Evolutionary conservation across 2,888 invertebrate species (phyloP), one percentile per base, ranked within the genome.

Genomic region (Subacronicta megacephala): DNA sequence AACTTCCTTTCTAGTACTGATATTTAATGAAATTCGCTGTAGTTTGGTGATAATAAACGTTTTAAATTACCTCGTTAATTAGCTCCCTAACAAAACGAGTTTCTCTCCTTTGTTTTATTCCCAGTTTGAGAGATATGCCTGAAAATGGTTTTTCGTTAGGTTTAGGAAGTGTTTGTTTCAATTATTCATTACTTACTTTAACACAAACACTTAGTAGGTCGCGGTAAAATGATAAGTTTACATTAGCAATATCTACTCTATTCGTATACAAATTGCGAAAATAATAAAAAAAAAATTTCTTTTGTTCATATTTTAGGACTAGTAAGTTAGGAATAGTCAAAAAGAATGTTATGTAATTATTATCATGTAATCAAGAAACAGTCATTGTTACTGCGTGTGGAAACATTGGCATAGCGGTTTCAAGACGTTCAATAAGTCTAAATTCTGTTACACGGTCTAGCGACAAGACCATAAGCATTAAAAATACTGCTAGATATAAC

Each of bases 321-420:
- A 62, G 41, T 37, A 20, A 20, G 26, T 29, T 64, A 47, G 43
- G 37, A 37, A 26, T 45, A 37, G 16, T 43, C 16, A 46, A 10
- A 26, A 23, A 9, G 23, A 23, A 18, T 29, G 16, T 35, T 65
- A 33, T 46, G 26, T 35, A 40, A 10, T 33, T 51, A 10, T 37
- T 33, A n/a, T n/a, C n/a, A n/a, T n/a, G 41, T 50, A 7, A 40
- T 12, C 44, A 44, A 52, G 31, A 61, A 60, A 49, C 49, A 62
- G 72, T 75, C 66, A 62, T 75, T 77, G 75, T 67, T 79, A 81
- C 77, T 81, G 83, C 82, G 79, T 82, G 77, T 78, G 62, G 58
- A 77, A 49, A 50, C 66, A 83, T 84, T 86, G 85, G 84, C 83
- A 82, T 82, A 80, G 79, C 82, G 82, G 82, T 84, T 76, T 65